Percentiles rank a stretch among this genome's conserved stretches.
phyloP scores from a whole-genome alignment of 2,797 vertebrate species.

The Enteromius trimaculatus region DNA sequence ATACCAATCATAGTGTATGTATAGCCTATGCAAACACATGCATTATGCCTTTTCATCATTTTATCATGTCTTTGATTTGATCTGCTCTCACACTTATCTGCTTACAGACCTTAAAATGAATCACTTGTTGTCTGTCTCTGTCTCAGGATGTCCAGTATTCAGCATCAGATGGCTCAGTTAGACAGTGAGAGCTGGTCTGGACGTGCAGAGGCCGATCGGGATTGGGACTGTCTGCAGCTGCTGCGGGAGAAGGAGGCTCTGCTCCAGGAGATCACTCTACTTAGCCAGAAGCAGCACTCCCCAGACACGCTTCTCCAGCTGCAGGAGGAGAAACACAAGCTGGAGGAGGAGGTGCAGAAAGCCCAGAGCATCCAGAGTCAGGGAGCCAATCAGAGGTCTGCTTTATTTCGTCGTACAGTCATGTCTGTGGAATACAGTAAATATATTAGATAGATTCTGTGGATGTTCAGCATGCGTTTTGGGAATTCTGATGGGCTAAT shows the following conservation, averaged over 20 bases:
- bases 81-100: neutral
- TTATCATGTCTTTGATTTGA: neutral
- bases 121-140: neutral
- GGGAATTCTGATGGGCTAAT: neutral
- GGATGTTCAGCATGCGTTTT: conserved; percentile 1
- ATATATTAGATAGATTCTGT: conserved; percentile 1
- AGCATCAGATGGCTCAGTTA: conserved; percentile 93
- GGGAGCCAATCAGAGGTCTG: conserved; percentile 93
- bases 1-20: neutral
- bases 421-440: neutral
- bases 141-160: conserved; percentile 90
- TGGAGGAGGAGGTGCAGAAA: conserved; percentile 93
- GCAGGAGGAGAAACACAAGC: conserved; percentile 85
- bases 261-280: conserved; percentile 91
- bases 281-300: conserved; percentile 86
- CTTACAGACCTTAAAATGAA: neutral
- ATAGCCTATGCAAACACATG: neutral
- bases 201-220: conserved; percentile 91
- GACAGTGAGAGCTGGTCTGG: conserved; percentile 95
- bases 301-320: conserved; percentile 84
- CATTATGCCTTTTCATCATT: neutral
- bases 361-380: conserved; percentile 87
- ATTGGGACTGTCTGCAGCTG: conserved; percentile 94
- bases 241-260: conserved; percentile 97
- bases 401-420: neutral